Evolutionary conservation across 2,113 vertebrate genomes (phyloP), one percentile per base, ranked within the genome.

Genomic region (Willisornis vidua): DNA sequence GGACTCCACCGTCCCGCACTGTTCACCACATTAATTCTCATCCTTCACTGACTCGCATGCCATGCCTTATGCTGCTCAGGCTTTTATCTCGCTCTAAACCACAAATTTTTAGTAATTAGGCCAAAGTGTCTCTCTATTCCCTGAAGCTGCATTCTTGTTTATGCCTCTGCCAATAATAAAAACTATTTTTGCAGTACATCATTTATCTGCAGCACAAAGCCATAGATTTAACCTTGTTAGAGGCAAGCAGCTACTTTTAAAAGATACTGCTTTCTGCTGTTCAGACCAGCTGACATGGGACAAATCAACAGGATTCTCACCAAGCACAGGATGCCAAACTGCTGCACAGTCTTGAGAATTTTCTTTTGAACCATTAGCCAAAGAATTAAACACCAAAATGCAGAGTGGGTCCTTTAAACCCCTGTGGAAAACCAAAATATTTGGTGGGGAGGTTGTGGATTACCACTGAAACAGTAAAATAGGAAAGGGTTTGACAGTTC

Each of bases 61-160:
- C 12, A 12, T 7, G n/a, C 35, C 29, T 16, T 7, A 13, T 6
- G 14, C 78, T 55, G 18, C 43, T 0, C 0, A 52, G 26, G 14
- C 43, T 80, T 59, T 39, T 35, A 48, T 52, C 18, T 23, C 14
- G 13, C 54, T 57, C 48, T 10, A 24, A 72, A 87, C 48, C 29
- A 83, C n/a, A 77, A 20, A 25, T 46, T 65, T 79, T 46, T 43
- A 51, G n/a, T 81, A 86, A 75, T 78, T 33, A 71, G 89, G 35
- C 26, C 43, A 14, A 48, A 90, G 55, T 12, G 8, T 19, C 12
- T 48, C 48, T 29, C 39, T 70, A 37, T 26, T 77, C 37, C 49
- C 80, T 52, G 37, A 81, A 87, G 59, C 48, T 66, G 28, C 35
- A 16, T 37, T 81, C 73, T 71, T 51, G 16, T 39, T 85, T 70